Evolutionary conservation across 2,888 invertebrate genomes (phyloP).

Genomic region (Laspeyria flexula): DNA sequence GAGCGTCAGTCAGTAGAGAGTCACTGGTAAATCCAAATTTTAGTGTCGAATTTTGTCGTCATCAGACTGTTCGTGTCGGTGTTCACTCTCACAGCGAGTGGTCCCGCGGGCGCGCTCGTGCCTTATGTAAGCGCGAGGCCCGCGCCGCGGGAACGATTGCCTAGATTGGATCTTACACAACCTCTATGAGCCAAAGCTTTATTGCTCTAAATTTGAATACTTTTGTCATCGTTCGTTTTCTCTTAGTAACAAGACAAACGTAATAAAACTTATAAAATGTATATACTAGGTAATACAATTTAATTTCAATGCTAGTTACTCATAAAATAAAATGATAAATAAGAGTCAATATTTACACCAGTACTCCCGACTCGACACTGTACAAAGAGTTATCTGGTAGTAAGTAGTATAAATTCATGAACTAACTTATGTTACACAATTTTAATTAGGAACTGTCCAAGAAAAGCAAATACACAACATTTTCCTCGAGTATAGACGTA

Average conservation of each 20-base stretch:
- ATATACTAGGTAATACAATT: no score
- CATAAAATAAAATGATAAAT: no score
- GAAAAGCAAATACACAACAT: not conserved
- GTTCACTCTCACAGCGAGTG: conserved; percentile 7
- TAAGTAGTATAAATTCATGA: no score
- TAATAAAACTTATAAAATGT: not conserved
- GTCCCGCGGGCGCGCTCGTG: conserved; percentile 30
- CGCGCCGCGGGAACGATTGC: conserved; percentile 43
- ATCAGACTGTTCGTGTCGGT: not conserved
- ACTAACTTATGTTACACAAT: not conserved
- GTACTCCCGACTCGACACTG: no score
- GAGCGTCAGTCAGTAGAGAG: not conserved
- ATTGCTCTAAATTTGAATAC: conserved; percentile 40
- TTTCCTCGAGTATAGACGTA: not conserved
- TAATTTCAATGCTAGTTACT: no score
- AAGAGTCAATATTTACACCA: no score
- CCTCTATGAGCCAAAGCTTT: conserved; percentile 13
- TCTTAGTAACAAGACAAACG: not conserved
- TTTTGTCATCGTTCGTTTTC: conserved; percentile 1
- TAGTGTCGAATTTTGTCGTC: not conserved
- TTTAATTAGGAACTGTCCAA: not conserved
- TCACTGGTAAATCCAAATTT: not conserved
- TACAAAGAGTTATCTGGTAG: no score
- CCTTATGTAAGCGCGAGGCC: conserved; percentile 23
- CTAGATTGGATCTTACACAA: conserved; percentile 47